Evolutionary conservation across 2,888 invertebrate genomes (phyloP), one percentile per base, ranked within the genome.

Genomic region (Leptopilina myrica): DNA sequence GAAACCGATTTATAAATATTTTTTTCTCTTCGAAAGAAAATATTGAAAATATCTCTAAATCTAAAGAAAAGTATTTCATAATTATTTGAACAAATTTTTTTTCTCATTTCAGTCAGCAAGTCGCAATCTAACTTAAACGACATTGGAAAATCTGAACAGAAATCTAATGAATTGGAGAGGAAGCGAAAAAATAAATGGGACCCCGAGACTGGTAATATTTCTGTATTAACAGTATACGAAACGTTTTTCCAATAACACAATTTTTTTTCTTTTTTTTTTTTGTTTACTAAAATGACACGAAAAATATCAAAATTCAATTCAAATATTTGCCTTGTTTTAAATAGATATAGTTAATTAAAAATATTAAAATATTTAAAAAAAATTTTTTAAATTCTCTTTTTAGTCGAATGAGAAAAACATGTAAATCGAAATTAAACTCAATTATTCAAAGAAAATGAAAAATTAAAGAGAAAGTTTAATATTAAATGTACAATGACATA

Each of bases 91-190:
- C 12, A 33, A 64, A 49, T 26, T 26, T 49, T 66, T 43, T 66
- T n/a, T 20, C 20, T 20, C 20, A 12, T 73, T 73, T 91, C 88
- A 90, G 92, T 91, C 79, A 88, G 85, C 75, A 91, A 92, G 85
- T 87, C 87, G 78, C 90, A 90, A 84, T 91, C 91, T 40, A 92
- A 91, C 84, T 87, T 92, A 78, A 92, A 91, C 85, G 92, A 92
- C 80, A 90, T 92, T 82, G 92, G 90, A 84, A 92, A 92, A 83
- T 92, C 92, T 76, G 92, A 92, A 84, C 92, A 92, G 81, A 91
- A 91, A 79, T 89, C 90, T n/a, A 87, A 84, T 69, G 88, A 89
- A 76, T 81, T 86, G 69, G 89, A 90, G 81, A 88, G 89, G 77
- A 90, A 90, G 84, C 88, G 87, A 80, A 90, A 89, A 82, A 88